phyloP scores from a whole-genome alignment of 2,888 invertebrate species.

The Urechis unicinctus region DNA sequence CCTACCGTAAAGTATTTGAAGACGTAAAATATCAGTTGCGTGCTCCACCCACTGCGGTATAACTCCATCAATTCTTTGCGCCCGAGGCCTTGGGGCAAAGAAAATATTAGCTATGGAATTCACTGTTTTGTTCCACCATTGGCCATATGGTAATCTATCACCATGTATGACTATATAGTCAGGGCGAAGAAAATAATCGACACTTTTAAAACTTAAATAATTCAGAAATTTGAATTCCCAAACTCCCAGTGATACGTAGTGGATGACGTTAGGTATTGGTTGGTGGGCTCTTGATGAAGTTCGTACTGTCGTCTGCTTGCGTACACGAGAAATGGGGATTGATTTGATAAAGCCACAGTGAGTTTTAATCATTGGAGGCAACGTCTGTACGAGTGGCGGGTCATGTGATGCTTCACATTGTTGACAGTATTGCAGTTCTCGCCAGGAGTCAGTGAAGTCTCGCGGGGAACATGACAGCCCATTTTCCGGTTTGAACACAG shows the following conservation, averaged over 20 bases:
- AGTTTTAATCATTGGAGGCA: too few species aligned
- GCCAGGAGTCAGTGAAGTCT: too few species aligned
- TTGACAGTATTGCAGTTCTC: too few species aligned
- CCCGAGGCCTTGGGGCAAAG: not conserved
- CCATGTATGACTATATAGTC: not conserved
- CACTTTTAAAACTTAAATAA: not conserved
- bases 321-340: too few species aligned
- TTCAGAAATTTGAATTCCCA: not conserved
- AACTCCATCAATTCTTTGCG: not conserved
- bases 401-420: too few species aligned
- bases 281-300: too few species aligned
- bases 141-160: not conserved
- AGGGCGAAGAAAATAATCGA: not conserved
- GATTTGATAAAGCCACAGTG: too few species aligned
- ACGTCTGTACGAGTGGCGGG: too few species aligned
- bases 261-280: not conserved
- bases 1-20: not conserved
- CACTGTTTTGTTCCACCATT: not conserved
- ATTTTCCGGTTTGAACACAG: too few species aligned
- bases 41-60: not conserved
- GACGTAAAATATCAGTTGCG: not conserved
- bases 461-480: too few species aligned
- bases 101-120: not conserved
- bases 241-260: not conserved
- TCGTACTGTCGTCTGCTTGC: too few species aligned